Conservation (phyloP, 2,113 vertebrate genomes). For the Bubo blakistoni region DNA sequence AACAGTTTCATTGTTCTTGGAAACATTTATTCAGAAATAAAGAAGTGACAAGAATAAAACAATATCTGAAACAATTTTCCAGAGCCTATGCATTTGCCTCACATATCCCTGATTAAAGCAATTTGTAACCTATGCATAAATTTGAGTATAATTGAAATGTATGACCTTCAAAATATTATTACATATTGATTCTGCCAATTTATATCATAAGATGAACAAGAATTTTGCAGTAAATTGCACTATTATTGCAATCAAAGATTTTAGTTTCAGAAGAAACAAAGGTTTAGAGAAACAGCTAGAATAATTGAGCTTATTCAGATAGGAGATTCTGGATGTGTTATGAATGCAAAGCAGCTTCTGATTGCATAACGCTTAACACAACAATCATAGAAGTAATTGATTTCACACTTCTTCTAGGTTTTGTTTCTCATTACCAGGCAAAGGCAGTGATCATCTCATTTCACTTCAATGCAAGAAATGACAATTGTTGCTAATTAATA, state of each 20-base stretch:
- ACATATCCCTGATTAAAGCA: background rate
- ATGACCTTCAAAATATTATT: constrained; percentile 39
- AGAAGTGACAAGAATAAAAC: background rate
- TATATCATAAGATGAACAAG: background rate
- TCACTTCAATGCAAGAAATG: background rate
- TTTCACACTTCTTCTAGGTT: background rate
- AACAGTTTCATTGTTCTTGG: background rate
- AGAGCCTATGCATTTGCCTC: background rate
- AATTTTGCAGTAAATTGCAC: constrained; percentile 16
- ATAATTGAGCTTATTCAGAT: constrained; percentile 12
- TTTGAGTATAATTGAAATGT: background rate
- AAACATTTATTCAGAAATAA: constrained; percentile 8
- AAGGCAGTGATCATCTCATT: background rate
- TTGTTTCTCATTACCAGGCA: background rate
- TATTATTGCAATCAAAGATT: constrained; percentile 35
- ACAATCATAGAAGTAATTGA: constrained; percentile 9
- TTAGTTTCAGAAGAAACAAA: constrained; percentile 33
- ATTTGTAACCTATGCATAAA: background rate
- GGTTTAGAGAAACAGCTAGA: background rate
- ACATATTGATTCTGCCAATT: constrained; percentile 19
- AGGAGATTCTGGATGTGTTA: background rate
- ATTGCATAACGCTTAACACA: background rate
- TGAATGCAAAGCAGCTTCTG: constrained; percentile 16
- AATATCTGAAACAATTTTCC: background rate
- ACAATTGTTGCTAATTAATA: constrained; percentile 4